Percentiles rank a stretch among this genome's conserved stretches.
Conservation (phyloP, 2,113 vertebrate genomes). For the Cyprinodon tularosa region DNA sequence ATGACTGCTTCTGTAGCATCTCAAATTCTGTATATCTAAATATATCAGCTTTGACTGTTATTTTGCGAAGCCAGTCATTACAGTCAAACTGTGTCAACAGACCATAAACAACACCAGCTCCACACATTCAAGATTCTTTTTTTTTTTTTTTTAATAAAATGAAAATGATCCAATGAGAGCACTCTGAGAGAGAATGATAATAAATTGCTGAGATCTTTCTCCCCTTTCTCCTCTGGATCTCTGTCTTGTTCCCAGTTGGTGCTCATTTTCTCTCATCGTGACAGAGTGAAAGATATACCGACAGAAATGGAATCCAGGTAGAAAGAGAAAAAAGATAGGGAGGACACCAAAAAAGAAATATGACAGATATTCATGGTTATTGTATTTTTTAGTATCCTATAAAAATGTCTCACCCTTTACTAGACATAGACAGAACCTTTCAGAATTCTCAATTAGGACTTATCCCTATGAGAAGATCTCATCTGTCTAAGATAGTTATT, state of each 20-base stretch:
- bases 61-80: not conserved
- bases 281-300: constrained; percentile 2
- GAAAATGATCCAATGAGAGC: constrained; percentile 26
- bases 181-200: constrained; percentile 24
- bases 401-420: constrained; percentile 11
- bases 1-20: not conserved
- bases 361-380: not conserved
- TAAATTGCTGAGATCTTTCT: constrained; percentile 29
- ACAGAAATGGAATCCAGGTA: not conserved
- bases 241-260: constrained; percentile 15
- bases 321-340: not conserved
- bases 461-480: not conserved
- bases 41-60: not conserved
- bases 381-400: constrained; percentile 9
- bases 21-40: not conserved
- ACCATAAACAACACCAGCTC: constrained; percentile 45
- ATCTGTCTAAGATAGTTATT: not conserved
- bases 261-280: constrained; percentile 30
- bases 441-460: not conserved
- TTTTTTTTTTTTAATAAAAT: constrained; percentile 45
- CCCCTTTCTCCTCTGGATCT: constrained; percentile 32
- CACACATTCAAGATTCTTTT: constrained; percentile 31
- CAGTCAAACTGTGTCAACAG: constrained; percentile 34
- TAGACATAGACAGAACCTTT: constrained; percentile 15
- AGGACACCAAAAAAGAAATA: not conserved